phyloP scores from a whole-genome alignment of 2,888 invertebrate genomes.

The Dryadula phaetusa region DNA sequence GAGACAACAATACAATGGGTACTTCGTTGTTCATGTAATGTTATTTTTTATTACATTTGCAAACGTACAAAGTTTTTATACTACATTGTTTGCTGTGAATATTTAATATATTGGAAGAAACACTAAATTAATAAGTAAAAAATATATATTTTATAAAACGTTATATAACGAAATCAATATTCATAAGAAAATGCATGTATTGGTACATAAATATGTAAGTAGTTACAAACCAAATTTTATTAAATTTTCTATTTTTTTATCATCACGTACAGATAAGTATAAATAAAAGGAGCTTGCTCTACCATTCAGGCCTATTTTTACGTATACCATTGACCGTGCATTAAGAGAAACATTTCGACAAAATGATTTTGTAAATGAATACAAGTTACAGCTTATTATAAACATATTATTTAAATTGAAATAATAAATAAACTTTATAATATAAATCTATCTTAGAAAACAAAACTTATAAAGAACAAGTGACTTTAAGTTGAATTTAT shows the following conservation, averaged over 20 bases:
- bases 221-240: background rate
- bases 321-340: no score
- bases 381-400: background rate
- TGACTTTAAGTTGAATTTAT: background rate
- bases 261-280: background rate
- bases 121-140: no score
- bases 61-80: background rate
- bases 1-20: background rate
- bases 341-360: background rate
- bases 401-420: background rate
- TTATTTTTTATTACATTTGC: slow-evolving; percentile 7
- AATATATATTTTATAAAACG: no score
- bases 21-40: background rate
- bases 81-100: background rate
- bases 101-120: no score
- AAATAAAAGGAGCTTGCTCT: background rate
- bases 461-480: background rate
- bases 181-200: background rate
- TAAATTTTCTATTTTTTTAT: background rate
- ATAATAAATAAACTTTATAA: no score
- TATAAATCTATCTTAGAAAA: background rate
- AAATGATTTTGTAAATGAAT: background rate
- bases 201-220: background rate
- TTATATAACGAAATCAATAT: background rate
- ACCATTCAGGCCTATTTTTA: no score